Percentiles rank a stretch among this genome's conserved stretches.
phyloP scores from a whole-genome alignment of 1,140 invertebrate species.

The Bombus sylvicola region DNA sequence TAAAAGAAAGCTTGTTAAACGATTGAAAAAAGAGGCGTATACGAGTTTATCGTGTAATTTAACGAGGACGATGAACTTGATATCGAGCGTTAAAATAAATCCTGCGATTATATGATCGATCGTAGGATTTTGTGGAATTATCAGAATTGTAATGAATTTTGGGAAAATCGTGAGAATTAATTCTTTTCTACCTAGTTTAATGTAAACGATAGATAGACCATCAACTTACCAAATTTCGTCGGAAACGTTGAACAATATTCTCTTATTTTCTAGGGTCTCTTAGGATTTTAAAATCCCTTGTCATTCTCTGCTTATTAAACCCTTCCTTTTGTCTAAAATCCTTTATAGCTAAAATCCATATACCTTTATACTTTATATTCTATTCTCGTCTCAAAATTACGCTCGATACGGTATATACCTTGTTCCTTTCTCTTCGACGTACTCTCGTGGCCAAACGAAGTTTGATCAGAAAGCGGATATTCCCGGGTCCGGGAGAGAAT shows the following conservation, averaged over 20 bases:
- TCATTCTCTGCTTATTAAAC: too few relatives aligned
- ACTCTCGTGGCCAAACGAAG: constrained; percentile 4
- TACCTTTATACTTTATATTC: too few relatives aligned
- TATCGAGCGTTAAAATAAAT: background rate
- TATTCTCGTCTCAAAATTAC: too few relatives aligned
- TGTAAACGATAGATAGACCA: too few relatives aligned
- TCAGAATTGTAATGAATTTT: background rate
- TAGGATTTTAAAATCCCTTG: too few relatives aligned
- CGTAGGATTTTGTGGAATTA: background rate
- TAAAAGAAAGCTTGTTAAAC: background rate
- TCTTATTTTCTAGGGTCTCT: too few relatives aligned
- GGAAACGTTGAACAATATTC: too few relatives aligned
- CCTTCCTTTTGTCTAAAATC: too few relatives aligned
- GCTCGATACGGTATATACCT: background rate
- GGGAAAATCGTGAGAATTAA: background rate
- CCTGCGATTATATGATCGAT: background rate
- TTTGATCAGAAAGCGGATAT: constrained; percentile 47
- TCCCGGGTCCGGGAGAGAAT: constrained; percentile 64
- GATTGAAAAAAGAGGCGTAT: background rate
- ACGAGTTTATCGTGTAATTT: constrained; percentile 2
- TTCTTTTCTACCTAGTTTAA: too few relatives aligned
- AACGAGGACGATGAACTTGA: background rate
- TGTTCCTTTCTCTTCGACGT: constrained; percentile 20
- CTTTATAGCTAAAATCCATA: too few relatives aligned
- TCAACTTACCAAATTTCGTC: too few relatives aligned